These are phyloP conservation scores for Dasypogon diadema DNA, from an alignment of 2,888 invertebrate genomes.

Conservation along the genomic window DNA sequence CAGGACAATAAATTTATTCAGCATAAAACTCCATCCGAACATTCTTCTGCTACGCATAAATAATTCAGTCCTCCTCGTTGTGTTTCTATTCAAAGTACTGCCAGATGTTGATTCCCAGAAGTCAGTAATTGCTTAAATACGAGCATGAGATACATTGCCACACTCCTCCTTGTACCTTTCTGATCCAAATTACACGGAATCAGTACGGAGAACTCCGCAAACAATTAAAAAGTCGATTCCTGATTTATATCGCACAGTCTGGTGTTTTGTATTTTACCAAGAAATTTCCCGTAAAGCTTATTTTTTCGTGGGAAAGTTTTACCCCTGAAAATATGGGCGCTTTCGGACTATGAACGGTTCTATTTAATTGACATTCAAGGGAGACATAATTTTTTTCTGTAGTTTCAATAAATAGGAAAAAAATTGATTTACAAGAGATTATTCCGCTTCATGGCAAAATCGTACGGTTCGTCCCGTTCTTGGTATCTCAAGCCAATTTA, in stretches of 20 bases:
- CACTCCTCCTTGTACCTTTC: background rate
- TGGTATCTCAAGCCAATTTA: too few relatives aligned
- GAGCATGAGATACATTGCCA: background rate
- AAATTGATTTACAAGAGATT: too few relatives aligned
- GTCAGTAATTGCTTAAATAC: constrained; percentile 47
- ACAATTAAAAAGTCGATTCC: constrained; percentile 48
- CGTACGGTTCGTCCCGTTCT: too few relatives aligned
- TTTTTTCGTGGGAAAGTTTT: too few relatives aligned
- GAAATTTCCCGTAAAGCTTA: too few relatives aligned
- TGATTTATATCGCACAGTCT: constrained; percentile 34
- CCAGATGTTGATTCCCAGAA: constrained; percentile 46
- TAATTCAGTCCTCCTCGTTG: constrained; percentile 18
- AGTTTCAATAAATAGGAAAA: too few relatives aligned
- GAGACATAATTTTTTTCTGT: too few relatives aligned
- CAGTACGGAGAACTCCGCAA: constrained; percentile 29
- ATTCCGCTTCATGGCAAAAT: too few relatives aligned
- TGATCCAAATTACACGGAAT: constrained; percentile 18
- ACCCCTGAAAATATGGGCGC: too few relatives aligned
- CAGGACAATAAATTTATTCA: background rate
- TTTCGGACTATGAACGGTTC: too few relatives aligned
- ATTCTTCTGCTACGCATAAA: constrained; percentile 9
- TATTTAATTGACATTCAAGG: too few relatives aligned
- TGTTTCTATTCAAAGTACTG: background rate
- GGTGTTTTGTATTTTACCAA: background rate
- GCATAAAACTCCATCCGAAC: background rate